Evolutionary conservation across 2,797 vertebrate species (phyloP), one percentile per base, ranked within the genome.

Genomic region (Meda fulgida): DNA sequence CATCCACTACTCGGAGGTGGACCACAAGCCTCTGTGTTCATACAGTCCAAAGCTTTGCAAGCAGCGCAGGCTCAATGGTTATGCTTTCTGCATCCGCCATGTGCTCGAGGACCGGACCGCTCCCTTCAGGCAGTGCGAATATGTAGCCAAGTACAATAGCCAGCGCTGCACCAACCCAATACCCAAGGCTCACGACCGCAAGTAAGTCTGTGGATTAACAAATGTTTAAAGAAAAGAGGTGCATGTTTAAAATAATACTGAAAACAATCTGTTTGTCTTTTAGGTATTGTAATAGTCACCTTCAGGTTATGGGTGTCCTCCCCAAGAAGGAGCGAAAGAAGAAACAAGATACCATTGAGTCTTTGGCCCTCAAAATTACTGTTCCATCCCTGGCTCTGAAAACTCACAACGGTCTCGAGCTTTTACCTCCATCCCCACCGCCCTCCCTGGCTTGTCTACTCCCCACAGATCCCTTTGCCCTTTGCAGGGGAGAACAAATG

Each of bases 1-100:
- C 96, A 99, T 99, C 98, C 98, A 99, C 97, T 99, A 99, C 97
- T 99, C 98, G 95, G 98, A 99, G 97, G 97, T 99, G 97, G 98
- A 99, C 97, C 99, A 98, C 96, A 99, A 99, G 96, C 98, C 98
- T 93, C 96, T 99, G 96, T 99, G 98, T 96, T 99, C 98, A 2
- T 99, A 99, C 94, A 99, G 98, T 95, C 98, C 98, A 89, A 99
- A 99, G 97, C 97, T 99, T 93, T 99, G 98, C 96, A 99, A 99
- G 95, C 98, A 99, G 94, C 97, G 98, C 92, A 94, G 98, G 93
- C 97, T 99, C 89, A 99, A 99, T 93, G 98, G 98, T 94, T 99
- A 99, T 91, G 98, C 98, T 89, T 99, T 99, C 95, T 99, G 98
- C 93, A 99, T 99, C 93, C 96, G 98, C 90, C 98, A 99, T 90